phyloP scores from a whole-genome alignment of 2,113 vertebrate genomes.

The Paedocypris sp. region DNA sequence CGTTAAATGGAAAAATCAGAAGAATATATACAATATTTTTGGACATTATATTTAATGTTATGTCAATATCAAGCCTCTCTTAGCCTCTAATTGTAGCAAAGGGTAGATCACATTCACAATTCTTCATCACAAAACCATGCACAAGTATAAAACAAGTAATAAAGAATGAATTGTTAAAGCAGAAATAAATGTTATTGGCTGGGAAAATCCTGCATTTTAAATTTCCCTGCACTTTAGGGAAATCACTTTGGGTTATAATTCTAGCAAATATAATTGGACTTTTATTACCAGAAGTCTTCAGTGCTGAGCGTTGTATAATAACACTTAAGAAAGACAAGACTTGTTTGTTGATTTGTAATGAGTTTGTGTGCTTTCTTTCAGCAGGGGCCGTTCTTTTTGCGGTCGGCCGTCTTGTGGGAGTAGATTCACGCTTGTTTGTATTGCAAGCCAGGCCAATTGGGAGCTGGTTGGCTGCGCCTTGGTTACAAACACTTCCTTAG shows the following conservation, averaged over 20 bases:
- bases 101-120: too few species aligned
- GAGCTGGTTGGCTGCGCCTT: conserved; percentile 32
- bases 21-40: conserved; percentile 2
- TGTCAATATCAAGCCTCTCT: neutral
- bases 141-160: too few species aligned
- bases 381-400: conserved; percentile 35
- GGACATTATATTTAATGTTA: neutral
- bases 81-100: conserved; percentile 1
- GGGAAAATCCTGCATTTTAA: too few species aligned
- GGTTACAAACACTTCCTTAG: conserved; percentile 33
- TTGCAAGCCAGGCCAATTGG: conserved; percentile 34
- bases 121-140: too few species aligned
- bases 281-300: neutral
- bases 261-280: too few species aligned
- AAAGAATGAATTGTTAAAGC: too few species aligned
- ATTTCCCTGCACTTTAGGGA: too few species aligned
- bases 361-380: conserved; percentile 24
- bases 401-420: conserved; percentile 25
- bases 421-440: conserved; percentile 34
- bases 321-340: too few species aligned
- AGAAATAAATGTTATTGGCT: too few species aligned
- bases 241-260: neutral
- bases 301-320: too few species aligned
- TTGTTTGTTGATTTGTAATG: conserved; percentile 14
- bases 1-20: neutral